Base-by-base conservation (phyloP, 2,888 invertebrate species). In the Melipona bicolor region DNA sequence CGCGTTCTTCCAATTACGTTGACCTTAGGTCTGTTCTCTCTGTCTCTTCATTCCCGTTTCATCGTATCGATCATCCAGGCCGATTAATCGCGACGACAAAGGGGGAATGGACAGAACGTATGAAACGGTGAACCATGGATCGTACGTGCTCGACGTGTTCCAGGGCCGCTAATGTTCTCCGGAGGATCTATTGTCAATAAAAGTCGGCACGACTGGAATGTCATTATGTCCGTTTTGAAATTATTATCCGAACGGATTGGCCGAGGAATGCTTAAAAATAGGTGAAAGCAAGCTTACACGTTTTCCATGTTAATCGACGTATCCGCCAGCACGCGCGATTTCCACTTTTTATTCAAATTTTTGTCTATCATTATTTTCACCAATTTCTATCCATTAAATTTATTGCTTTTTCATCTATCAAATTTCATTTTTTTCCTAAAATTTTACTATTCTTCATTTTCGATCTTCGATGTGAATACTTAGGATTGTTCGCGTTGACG, bases 211-310 rank as follows among this genome's bases (percentile, higher is more conserved):
- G 83, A 85, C 77, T 77, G 88, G 89, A 89, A 89, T 88, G 85
- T 82, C 89, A 89, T 89, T 88, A 88, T 87, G 85, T 88, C 87
- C 84, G 79, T 87, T 86, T 83, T 83, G 80, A 83, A 88, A 86
- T 89, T 83, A 88, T 89, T 89, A 88, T 84, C 85, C 87, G 86
- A 85, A 89, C 88, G 83, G 88, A 85, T 88, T 85, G 79, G 84
- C 73, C 75, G 61, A 82, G 59, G 86, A 89, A 88, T 81, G 82
- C 84, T 81, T 88, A 86, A 88, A 89, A 89, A 82, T 87, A 82
- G 83, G 70, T 79, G 84, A 89, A 88, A 85, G 74, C 84, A 64
- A 67, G 75, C 64, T 67, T n/a, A 84, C 89, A 78, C 83, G 87
- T 83, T 87, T 70, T 81, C 87, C 87, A 89, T 89, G 85, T 85